phyloP scores from a whole-genome alignment of 2,113 vertebrate species.

The Ondatra zibethicus region DNA sequence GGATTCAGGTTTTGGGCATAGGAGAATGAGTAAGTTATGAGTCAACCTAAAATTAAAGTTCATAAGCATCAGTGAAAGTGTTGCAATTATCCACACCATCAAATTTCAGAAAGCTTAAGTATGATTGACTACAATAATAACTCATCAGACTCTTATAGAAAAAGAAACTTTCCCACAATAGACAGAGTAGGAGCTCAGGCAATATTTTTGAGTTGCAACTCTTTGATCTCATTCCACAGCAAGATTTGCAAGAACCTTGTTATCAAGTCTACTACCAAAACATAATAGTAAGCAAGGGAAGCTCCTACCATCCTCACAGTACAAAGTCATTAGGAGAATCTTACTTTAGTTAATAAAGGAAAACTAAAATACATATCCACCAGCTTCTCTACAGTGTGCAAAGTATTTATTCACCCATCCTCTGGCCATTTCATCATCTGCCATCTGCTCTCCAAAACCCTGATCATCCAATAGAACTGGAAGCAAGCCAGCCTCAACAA shows the following conservation, averaged over 20 bases:
- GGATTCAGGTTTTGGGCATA: neutral
- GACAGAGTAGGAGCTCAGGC: neutral
- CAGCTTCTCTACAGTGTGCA: neutral
- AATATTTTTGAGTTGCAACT: constrained; percentile 10
- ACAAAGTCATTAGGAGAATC: neutral
- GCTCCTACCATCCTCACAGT: neutral
- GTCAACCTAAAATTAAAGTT: neutral
- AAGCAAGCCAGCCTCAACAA: constrained; percentile 4
- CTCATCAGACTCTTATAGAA: neutral
- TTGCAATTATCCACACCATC: neutral
- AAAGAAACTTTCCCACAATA: neutral
- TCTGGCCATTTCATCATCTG: neutral
- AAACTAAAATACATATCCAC: neutral
- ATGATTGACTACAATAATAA: neutral
- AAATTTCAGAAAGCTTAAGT: neutral
- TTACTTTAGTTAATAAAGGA: neutral
- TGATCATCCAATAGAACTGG: neutral
- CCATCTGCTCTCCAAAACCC: neutral
- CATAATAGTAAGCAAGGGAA: neutral
- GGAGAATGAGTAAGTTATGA: neutral
- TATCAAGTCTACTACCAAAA: neutral
- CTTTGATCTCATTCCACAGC: neutral
- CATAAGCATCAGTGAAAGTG: neutral
- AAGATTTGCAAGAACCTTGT: neutral
- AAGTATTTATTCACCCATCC: neutral